A percentile compares a stretch with the other conserved stretches of the same genome.
phyloP scores from a whole-genome alignment of 2,888 invertebrate species.

The Nemoura dubitans region DNA sequence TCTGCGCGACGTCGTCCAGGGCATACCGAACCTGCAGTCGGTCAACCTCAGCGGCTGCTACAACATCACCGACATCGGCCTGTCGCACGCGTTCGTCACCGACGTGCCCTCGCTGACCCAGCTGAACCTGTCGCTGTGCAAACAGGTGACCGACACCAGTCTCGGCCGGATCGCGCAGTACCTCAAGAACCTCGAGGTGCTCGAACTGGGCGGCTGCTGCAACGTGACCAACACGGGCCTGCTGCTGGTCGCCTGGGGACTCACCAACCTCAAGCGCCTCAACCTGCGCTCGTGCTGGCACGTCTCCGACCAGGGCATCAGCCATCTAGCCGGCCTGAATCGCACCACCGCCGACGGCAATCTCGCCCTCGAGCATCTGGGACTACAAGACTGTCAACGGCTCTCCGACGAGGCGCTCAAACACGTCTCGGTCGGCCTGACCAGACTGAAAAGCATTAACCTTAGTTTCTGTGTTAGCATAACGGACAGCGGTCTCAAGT shows the following conservation, averaged over 20 bases:
- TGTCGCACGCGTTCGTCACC: slow-evolving; percentile 82
- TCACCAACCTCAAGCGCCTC: slow-evolving; percentile 82
- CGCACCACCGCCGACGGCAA: slow-evolving; percentile 72
- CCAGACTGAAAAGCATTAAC: slow-evolving; percentile 84
- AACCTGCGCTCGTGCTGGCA: slow-evolving; percentile 94
- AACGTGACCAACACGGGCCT: slow-evolving; percentile 90
- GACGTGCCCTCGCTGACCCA: slow-evolving; percentile 80
- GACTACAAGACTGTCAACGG: slow-evolving; percentile 94
- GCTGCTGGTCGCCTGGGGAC: slow-evolving; percentile 85
- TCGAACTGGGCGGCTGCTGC: slow-evolving; percentile 92
- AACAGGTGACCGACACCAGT: slow-evolving; percentile 93
- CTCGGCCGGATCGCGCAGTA: slow-evolving; percentile 85
- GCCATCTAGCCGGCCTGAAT: slow-evolving; percentile 81
- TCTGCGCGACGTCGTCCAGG: slow-evolving; percentile 84
- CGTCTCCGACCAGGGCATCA: slow-evolving; percentile 90
- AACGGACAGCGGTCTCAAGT: slow-evolving; percentile 91
- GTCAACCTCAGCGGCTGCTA: slow-evolving; percentile 93
- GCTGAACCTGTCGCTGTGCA: slow-evolving; percentile 90
- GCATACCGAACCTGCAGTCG: slow-evolving; percentile 86
- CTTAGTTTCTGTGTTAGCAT: slow-evolving; percentile 94
- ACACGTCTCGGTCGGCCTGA: slow-evolving; percentile 84
- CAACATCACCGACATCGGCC: slow-evolving; percentile 87
- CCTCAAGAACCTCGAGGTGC: slow-evolving; percentile 83
- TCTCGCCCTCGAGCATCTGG: slow-evolving; percentile 82
- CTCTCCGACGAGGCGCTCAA: slow-evolving; percentile 90